Conservation (phyloP, 2,888 invertebrate genomes). For the Desoria tigrina region DNA sequence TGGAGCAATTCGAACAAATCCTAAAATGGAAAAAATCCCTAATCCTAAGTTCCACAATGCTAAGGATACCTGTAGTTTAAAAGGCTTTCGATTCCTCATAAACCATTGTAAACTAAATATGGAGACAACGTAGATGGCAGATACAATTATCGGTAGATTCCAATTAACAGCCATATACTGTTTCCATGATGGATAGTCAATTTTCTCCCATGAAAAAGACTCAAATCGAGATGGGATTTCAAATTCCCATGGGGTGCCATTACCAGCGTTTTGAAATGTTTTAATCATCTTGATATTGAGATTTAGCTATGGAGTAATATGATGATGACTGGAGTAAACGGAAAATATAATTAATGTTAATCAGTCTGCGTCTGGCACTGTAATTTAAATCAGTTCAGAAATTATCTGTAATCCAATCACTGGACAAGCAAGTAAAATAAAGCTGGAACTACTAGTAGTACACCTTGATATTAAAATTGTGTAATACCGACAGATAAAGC, state of each 20-base stretch:
- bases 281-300: no score
- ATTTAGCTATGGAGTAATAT: no score
- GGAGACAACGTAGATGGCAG: conserved; percentile 10
- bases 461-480: no score
- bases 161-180: conserved; percentile 18
- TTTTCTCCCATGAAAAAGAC: conserved; percentile 36
- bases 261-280: not conserved
- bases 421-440: no score
- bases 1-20: conserved; percentile 22
- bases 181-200: conserved; percentile 27
- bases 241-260: conserved; percentile 29
- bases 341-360: no score
- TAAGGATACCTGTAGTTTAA: conserved; percentile 7
- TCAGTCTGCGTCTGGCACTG: no score
- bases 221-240: conserved; percentile 39
- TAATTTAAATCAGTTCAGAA: no score
- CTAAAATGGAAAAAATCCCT: conserved; percentile 18
- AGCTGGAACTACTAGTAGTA: no score
- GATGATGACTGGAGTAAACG: no score
- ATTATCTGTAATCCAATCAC: no score
- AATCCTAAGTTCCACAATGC: conserved; percentile 12
- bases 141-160: conserved; percentile 19
- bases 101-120: conserved; percentile 22
- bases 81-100: conserved; percentile 20
- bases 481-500: no score